phyloP scores from a whole-genome alignment of 2,888 invertebrate species.

The Lymantria monacha region DNA sequence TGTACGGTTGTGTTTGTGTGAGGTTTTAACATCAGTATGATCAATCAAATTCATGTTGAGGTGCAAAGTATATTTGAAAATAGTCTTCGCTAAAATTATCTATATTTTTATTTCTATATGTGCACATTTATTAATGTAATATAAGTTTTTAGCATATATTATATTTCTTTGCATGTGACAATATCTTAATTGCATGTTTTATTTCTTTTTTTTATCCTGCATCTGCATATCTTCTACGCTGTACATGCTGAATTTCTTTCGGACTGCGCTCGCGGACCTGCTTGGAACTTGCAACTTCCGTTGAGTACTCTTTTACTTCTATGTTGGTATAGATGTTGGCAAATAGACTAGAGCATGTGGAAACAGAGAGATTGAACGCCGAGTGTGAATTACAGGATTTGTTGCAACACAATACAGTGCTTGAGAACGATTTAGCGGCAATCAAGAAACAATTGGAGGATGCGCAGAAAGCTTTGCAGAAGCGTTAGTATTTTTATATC shows the following conservation, averaged over 20 bases:
- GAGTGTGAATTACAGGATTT: slow-evolving; percentile 84
- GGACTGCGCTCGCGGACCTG: slow-evolving; percentile 32
- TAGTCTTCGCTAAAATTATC: background rate
- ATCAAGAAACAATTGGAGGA: slow-evolving; percentile 73
- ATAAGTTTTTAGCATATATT: slow-evolving; percentile 17
- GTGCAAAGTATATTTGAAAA: background rate
- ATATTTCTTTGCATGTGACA: slow-evolving; percentile 18
- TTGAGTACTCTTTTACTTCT: slow-evolving; percentile 46
- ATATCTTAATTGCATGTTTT: slow-evolving; percentile 72
- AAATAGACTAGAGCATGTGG: slow-evolving; percentile 84
- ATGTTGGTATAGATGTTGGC: slow-evolving; percentile 79
- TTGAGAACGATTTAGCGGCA: slow-evolving; percentile 82
- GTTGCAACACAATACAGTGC: slow-evolving; percentile 85
- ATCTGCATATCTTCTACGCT: slow-evolving; percentile 44
- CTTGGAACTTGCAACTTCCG: slow-evolving; percentile 40
- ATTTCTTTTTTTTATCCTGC: slow-evolving; percentile 51
- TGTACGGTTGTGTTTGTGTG: background rate
- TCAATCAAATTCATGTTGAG: background rate
- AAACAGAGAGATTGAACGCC: slow-evolving; percentile 83
- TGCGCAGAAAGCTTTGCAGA: slow-evolving; percentile 56
- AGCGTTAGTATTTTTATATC: slow-evolving; percentile 55
- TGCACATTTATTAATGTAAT: background rate
- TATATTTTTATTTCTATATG: background rate
- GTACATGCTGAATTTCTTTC: slow-evolving; percentile 34
- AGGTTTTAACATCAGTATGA: background rate